Conservation (phyloP, 2,888 invertebrate species). For the Troglohyphantes excavatus region DNA sequence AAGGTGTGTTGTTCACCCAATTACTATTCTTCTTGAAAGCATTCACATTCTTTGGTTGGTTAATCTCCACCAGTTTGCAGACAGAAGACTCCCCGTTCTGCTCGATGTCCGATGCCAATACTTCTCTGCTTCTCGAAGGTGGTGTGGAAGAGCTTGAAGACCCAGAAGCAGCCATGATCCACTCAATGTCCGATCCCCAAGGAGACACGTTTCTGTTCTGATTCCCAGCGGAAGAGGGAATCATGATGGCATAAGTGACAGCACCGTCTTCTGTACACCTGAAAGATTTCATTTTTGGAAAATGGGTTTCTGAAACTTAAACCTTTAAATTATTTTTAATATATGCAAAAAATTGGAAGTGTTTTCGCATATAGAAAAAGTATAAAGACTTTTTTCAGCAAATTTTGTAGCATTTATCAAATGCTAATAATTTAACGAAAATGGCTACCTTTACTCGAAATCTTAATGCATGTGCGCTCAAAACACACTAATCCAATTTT, state of each 20-base stretch:
- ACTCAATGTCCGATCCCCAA: slow-evolving; percentile 88
- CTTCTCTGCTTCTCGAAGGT: slow-evolving; percentile 69
- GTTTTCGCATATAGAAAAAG: no score
- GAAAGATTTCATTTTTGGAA: no score
- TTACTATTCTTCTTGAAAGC: slow-evolving; percentile 49
- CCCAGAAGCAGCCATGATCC: slow-evolving; percentile 86
- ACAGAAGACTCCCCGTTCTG: slow-evolving; percentile 59
- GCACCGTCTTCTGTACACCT: slow-evolving; percentile 87
- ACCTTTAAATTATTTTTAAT: no score
- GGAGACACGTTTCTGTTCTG: slow-evolving; percentile 79
- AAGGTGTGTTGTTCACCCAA: slow-evolving; percentile 45
- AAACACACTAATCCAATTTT: no score
- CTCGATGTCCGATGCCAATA: slow-evolving; percentile 27
- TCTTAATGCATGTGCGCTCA: no score
- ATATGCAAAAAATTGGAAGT: no score
- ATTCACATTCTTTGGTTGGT: slow-evolving; percentile 36
- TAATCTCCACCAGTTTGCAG: slow-evolving; percentile 38
- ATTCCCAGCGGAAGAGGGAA: slow-evolving; percentile 84
- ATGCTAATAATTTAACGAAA: no score
- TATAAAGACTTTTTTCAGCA: no score
- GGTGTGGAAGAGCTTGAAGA: slow-evolving; percentile 74
- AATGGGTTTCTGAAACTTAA: no score
- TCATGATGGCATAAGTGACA: slow-evolving; percentile 88
- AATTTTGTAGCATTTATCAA: no score
- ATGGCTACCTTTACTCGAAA: no score